phyloP scores from a whole-genome alignment of 2,888 invertebrate genomes.

The Phengaris alcon region DNA sequence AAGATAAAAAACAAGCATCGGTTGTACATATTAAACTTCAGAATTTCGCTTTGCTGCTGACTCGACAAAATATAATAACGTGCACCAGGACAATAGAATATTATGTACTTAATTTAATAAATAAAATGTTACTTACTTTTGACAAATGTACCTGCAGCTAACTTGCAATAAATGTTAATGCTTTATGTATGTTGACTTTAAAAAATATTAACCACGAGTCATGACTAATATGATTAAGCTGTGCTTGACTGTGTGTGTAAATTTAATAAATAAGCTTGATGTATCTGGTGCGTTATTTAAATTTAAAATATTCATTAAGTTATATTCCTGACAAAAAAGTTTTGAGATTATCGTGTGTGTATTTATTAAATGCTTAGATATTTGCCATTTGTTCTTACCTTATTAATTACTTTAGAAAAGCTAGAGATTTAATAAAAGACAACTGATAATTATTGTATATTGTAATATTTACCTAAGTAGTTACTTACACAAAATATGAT shows the following conservation, averaged over 20 bases:
- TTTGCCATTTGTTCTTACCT: neutral
- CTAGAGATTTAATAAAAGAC: slow-evolving; percentile 1
- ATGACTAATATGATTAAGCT: neutral
- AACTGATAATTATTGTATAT: slow-evolving; percentile 16
- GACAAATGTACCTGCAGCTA: slow-evolving; percentile 4
- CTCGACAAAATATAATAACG: too few species aligned
- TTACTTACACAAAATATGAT: slow-evolving; percentile 29
- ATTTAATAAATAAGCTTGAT: neutral
- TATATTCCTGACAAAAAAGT: neutral
- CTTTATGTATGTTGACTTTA: neutral
- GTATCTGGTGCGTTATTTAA: neutral
- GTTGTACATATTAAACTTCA: too few species aligned
- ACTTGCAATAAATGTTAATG: neutral
- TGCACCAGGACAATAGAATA: neutral
- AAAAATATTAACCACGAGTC: neutral
- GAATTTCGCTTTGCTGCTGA: too few species aligned
- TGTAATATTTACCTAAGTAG: slow-evolving; percentile 26
- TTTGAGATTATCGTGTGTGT: neutral
- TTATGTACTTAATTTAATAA: neutral
- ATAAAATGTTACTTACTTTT: neutral
- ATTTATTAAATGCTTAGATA: neutral
- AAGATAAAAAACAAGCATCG: too few species aligned
- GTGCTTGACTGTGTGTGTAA: slow-evolving; percentile 8
- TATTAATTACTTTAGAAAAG: neutral
- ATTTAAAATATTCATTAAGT: neutral